A percentile compares a stretch with the other conserved stretches of the same genome.
Evolutionary conservation across 2,888 invertebrate species (phyloP).

Genomic region (Orthosia incerta): DNA sequence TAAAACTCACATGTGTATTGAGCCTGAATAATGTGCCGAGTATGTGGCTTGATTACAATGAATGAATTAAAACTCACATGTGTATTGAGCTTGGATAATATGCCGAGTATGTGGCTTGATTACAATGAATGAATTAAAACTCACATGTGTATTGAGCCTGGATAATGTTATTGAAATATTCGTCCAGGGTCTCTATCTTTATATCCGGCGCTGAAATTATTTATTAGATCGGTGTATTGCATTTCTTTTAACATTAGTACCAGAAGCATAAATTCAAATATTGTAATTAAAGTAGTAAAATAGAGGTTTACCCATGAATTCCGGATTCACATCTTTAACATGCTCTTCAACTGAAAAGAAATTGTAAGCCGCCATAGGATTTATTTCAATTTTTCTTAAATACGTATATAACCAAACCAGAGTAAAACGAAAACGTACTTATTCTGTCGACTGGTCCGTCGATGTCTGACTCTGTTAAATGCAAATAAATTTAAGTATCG

Average conservation of each 20-base stretch:
- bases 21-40: too few relatives aligned
- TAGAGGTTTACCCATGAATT: slow-evolving; percentile 57
- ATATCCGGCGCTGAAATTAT: slow-evolving; percentile 35
- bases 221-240: not conserved
- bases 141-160: slow-evolving; percentile 62
- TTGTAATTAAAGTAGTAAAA: not conserved
- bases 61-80: too few relatives aligned
- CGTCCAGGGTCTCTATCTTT: slow-evolving; percentile 72
- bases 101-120: not conserved
- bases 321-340: slow-evolving; percentile 55
- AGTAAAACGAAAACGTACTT: slow-evolving; percentile 69
- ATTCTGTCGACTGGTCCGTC: slow-evolving; percentile 85
- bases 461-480: slow-evolving; percentile 72
- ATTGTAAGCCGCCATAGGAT: not conserved
- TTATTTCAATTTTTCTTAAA: not conserved
- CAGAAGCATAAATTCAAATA: too few relatives aligned
- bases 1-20: too few relatives aligned
- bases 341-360: slow-evolving; percentile 73
- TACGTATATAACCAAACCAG: not conserved
- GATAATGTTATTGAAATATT: slow-evolving; percentile 78
- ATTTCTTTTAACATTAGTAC: not conserved
- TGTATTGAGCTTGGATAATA: too few relatives aligned
- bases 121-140: slow-evolving; percentile 26
- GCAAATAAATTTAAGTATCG: not conserved
- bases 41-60: too few relatives aligned